Evolutionary conservation across 2,888 invertebrate genomes (phyloP).

Genomic region (Invenusta paracnida): DNA sequence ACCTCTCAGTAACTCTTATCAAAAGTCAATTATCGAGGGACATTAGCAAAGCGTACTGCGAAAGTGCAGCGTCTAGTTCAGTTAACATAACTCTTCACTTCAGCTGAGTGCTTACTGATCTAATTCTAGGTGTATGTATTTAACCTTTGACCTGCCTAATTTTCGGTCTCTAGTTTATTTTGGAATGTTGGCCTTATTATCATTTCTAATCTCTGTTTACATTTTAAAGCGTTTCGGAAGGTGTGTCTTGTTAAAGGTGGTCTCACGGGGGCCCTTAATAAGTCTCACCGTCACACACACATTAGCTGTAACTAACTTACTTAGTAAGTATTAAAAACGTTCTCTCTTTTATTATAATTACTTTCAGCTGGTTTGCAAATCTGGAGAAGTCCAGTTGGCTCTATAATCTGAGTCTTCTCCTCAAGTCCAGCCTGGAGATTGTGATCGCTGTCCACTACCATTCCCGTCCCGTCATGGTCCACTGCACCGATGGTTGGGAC

Average conservation of each 20-base stretch:
- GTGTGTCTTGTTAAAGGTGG: no score
- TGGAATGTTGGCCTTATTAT: not conserved
- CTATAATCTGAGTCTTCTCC: conserved; percentile 77
- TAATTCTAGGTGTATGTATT: not conserved
- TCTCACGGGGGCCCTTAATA: no score
- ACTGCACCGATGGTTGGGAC: conserved; percentile 99
- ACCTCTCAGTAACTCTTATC: no score
- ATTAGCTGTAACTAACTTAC: no score
- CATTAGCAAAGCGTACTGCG: not conserved
- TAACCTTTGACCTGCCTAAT: not conserved
- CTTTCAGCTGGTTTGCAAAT: conserved; percentile 76
- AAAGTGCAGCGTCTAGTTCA: not conserved
- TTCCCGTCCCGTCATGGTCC: conserved; percentile 83
- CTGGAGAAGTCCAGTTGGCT: conserved; percentile 87
- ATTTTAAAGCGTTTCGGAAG: no score
- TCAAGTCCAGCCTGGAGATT: conserved; percentile 75
- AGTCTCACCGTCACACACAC: no score
- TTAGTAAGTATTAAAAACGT: no score
- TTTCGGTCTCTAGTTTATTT: not conserved
- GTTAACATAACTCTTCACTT: not conserved
- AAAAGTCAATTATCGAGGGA: not conserved
- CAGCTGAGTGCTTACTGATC: not conserved
- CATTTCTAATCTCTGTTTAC: no score
- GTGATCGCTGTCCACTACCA: conserved; percentile 70
- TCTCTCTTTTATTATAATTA: not conserved